These are phyloP conservation scores for Agraylea sexmaculata DNA, from an alignment of 1,140 invertebrate species.

Conservation along the genomic window DNA sequence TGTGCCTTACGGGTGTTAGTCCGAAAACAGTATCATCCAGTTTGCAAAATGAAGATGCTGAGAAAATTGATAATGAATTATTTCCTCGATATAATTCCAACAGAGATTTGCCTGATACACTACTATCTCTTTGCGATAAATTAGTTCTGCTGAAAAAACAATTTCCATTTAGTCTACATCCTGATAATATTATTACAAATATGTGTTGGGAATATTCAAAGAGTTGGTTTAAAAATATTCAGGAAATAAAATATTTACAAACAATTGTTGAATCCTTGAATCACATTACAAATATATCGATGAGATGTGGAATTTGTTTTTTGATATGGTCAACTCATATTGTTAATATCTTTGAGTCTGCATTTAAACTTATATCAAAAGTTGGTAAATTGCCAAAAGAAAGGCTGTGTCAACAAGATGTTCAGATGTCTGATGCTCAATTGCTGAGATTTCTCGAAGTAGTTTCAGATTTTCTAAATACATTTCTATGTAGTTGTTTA, in stretches of 20 bases:
- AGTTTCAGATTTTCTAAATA: conserved; percentile 59
- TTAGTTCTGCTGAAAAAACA: conserved; percentile 52
- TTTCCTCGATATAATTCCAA: conserved; percentile 18
- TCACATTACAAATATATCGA: conserved; percentile 46
- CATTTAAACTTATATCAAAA: conserved; percentile 74
- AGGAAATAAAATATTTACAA: conserved; percentile 50
- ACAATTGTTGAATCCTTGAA: conserved; percentile 49
- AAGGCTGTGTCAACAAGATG: conserved; percentile 59
- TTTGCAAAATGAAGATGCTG: conserved; percentile 25
- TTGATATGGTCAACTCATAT: conserved; percentile 82
- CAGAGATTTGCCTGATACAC: conserved; percentile 26
- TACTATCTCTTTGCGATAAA: conserved; percentile 36
- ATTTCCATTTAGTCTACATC: conserved; percentile 76
- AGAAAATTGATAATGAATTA: conserved; percentile 13
- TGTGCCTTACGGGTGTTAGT: conserved; percentile 55
- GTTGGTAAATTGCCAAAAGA: conserved; percentile 80
- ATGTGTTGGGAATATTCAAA: conserved; percentile 84
- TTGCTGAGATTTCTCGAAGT: conserved; percentile 57
- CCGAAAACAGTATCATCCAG: conserved; percentile 34
- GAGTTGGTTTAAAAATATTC: conserved; percentile 70
- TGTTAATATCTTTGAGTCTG: conserved; percentile 58
- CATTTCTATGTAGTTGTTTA: conserved; percentile 55
- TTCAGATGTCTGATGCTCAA: conserved; percentile 58
- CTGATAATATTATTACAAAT: conserved; percentile 67
- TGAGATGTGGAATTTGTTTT: conserved; percentile 64